Base-by-base conservation (phyloP, 2,113 vertebrate species). In the Clarias macrocephalus region DNA sequence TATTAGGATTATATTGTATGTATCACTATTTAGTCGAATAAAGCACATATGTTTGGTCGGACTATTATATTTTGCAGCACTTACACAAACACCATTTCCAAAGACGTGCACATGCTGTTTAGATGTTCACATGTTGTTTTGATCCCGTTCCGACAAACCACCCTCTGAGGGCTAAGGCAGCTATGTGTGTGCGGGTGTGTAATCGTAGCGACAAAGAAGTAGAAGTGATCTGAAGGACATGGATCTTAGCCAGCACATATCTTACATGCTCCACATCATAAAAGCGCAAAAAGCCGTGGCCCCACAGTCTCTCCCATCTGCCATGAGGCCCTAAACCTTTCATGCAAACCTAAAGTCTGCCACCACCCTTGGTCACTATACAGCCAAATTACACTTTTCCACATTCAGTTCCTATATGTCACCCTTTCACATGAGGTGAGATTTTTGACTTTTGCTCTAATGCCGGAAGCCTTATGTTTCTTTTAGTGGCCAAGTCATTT, bases 351-450 rank as follows among this genome's bases (percentile, higher is more conserved):
- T 16, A 57, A 90, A 85, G 23, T 15, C 85, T 59, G 62, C 25
- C 73, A 16, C 59, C 63, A 75, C 59, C 79, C 54, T 88, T 37
- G 56, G 82, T 92, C 90, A 86, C 91, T 90, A 65, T 59, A 86
- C 88, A 92, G 91, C 89, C 93, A 96, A 96, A 95, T 92, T 92
- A 94, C 94, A 95, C 95, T 94, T 95, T 93, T 91, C 92, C 10
- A 84, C 23, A 56, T 90, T 88, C 90, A 93, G 91, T 92, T 91
- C 91, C 56, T 85, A 80, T 88, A 90, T 92, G 92, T 94, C 90
- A 91, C 91, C 85, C 92, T 93, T 93, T 90, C 92, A 94, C 92
- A 94, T 90, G 92, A 91, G 65, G 83, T 95, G 93, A 95, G 94
- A 96, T 95, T 93, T 93, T 89, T 93, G 92, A 91, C 93, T 93